These are phyloP conservation scores for Mesocricetus auratus DNA, from an alignment of 2,113 vertebrate genomes.

Conservation along the genomic window DNA sequence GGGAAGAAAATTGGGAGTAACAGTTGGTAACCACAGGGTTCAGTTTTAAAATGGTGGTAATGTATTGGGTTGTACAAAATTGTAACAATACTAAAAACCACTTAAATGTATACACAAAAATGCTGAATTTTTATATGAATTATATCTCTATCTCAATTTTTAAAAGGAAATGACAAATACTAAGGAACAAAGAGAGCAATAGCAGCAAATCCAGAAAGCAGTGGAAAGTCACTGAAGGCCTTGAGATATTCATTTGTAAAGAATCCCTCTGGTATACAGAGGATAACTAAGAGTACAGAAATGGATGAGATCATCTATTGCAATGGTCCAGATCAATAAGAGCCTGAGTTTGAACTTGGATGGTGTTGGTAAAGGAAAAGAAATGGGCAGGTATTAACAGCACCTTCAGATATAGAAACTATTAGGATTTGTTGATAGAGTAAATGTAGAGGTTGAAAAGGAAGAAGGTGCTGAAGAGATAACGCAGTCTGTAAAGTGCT, in stretches of 20 bases:
- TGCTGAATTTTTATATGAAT: not conserved
- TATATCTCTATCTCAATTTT: slow-evolving; percentile 17
- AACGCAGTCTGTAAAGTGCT: not conserved
- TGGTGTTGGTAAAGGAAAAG: not conserved
- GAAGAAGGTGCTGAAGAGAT: not conserved
- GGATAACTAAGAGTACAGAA: not conserved
- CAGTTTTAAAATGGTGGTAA: not conserved
- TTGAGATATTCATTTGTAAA: slow-evolving; percentile 17
- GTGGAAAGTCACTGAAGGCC: not conserved
- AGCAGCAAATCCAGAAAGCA: slow-evolving; percentile 25
- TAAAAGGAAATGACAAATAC: slow-evolving; percentile 1
- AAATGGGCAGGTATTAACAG: not conserved
- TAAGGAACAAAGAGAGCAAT: not conserved
- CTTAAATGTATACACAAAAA: slow-evolving; percentile 28
- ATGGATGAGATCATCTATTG: not conserved
- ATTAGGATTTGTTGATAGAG: not conserved
- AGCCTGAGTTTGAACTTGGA: not conserved
- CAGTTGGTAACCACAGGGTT: not conserved
- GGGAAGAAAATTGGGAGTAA: not conserved
- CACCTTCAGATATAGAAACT: slow-evolving; percentile 39
- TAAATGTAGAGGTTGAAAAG: not conserved
- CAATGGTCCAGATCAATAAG: slow-evolving; percentile 5
- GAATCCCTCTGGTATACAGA: not conserved
- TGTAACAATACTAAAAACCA: slow-evolving; percentile 18
- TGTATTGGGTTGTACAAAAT: not conserved